phyloP scores from a whole-genome alignment of 1,140 invertebrate genomes.

The Melitaea cinxia region DNA sequence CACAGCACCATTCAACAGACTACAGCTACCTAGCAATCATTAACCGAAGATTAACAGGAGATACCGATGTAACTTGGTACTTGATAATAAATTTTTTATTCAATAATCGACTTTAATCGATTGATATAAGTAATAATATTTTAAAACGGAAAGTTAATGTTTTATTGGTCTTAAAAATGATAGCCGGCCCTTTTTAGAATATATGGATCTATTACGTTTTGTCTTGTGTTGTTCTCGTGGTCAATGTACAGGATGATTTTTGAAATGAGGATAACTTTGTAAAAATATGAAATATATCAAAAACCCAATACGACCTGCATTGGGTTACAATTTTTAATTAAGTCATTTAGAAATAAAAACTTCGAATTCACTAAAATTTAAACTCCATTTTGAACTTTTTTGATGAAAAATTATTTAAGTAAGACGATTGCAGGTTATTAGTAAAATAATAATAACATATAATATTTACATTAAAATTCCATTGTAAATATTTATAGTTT shows the following conservation, averaged over 20 bases:
- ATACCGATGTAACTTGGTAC: constrained; percentile 24
- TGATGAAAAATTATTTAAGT: no score
- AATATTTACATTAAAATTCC: no score
- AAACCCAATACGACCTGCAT: no score
- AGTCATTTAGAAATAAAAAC: no score
- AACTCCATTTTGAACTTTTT: no score
- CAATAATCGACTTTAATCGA: constrained; percentile 46
- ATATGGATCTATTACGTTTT: constrained; percentile 76
- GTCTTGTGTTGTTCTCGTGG: constrained; percentile 59
- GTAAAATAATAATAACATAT: no score
- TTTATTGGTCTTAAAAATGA: constrained; percentile 43
- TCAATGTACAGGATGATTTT: constrained; percentile 46
- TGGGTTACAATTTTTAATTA: no score
- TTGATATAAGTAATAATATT: constrained; percentile 44
- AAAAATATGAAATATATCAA: no score
- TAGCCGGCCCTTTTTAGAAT: constrained; percentile 64
- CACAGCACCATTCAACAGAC: constrained; percentile 31
- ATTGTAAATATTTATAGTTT: no score
- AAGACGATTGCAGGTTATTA: no score
- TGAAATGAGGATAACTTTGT: no score
- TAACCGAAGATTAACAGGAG: constrained; percentile 43
- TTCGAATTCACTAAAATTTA: no score
- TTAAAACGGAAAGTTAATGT: constrained; percentile 34
- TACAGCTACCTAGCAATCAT: constrained; percentile 35
- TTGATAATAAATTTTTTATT: constrained; percentile 10